Conservation (phyloP, 2,113 vertebrate species). For the Mormoops blainvillei region DNA sequence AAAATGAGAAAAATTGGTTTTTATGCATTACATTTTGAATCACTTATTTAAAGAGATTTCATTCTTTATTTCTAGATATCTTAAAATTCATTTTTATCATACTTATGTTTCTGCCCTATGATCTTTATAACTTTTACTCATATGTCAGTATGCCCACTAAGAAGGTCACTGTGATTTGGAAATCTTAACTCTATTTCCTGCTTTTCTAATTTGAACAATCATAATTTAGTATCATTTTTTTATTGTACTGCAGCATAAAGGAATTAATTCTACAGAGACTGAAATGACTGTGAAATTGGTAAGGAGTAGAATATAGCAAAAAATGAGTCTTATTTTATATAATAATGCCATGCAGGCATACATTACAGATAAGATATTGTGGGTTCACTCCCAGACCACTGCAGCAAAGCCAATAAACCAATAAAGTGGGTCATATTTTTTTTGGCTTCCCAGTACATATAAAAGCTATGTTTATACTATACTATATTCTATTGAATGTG, state of each 20-base stretch:
- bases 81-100: conserved; percentile 29
- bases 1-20: conserved; percentile 10
- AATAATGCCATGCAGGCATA: conserved; percentile 24
- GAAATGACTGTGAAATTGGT: conserved; percentile 48
- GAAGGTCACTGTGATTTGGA: conserved; percentile 32
- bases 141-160: not conserved
- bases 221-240: conserved; percentile 44
- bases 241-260: conserved; percentile 29
- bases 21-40: conserved; percentile 35
- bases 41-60: conserved; percentile 22
- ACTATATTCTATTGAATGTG: not conserved
- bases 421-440: not conserved
- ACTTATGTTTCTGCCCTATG: conserved; percentile 25
- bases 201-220: conserved; percentile 38
- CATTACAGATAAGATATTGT: not conserved
- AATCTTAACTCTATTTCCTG: conserved; percentile 57
- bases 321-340: conserved; percentile 43
- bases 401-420: not conserved
- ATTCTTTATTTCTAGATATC: conserved; percentile 19
- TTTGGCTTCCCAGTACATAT: not conserved
- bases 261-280: conserved; percentile 43
- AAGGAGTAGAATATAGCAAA: conserved; percentile 3
- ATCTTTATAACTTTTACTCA: conserved; percentile 41
- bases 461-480: not conserved
- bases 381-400: not conserved